phyloP scores from a whole-genome alignment of 2,888 invertebrate species.

The Noctua janthina region DNA sequence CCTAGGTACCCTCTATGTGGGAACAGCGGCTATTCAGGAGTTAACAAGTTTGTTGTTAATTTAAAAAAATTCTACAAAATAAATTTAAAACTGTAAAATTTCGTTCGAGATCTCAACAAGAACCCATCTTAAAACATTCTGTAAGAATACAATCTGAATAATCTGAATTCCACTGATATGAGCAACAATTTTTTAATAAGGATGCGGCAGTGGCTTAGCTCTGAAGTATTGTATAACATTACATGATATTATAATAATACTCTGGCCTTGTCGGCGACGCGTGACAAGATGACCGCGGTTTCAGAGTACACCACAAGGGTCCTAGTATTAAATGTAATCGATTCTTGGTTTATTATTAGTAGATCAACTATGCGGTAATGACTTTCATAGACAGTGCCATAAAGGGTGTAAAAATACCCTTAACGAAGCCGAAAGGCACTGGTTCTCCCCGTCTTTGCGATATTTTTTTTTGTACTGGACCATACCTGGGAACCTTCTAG shows the following conservation, averaged over 20 bases:
- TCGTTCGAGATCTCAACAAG: background rate
- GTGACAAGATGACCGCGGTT: slow-evolving; percentile 95
- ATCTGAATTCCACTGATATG: slow-evolving; percentile 42
- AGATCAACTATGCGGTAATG: background rate
- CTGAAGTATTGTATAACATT: slow-evolving; percentile 53
- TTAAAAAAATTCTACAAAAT: background rate
- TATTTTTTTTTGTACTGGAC: too few species aligned
- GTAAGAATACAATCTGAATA: slow-evolving; percentile 25
- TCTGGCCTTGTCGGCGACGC: slow-evolving; percentile 91
- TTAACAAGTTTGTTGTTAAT: background rate
- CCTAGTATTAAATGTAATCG: slow-evolving; percentile 19
- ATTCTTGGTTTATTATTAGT: slow-evolving; percentile 21
- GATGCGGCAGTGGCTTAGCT: slow-evolving; percentile 48
- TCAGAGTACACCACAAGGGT: slow-evolving; percentile 76
- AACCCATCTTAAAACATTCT: slow-evolving; percentile 28
- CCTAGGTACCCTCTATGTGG: too few species aligned
- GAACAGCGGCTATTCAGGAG: background rate
- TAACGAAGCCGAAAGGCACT: too few species aligned
- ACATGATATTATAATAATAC: slow-evolving; percentile 37
- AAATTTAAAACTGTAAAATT: background rate
- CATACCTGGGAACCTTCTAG: too few species aligned
- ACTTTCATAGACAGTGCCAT: background rate
- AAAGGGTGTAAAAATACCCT: background rate
- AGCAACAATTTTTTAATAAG: slow-evolving; percentile 56
- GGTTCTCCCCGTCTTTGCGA: too few species aligned